Evolutionary conservation across 1,140 invertebrate species (phyloP).

Genomic region (Drosophila baimaii): DNA sequence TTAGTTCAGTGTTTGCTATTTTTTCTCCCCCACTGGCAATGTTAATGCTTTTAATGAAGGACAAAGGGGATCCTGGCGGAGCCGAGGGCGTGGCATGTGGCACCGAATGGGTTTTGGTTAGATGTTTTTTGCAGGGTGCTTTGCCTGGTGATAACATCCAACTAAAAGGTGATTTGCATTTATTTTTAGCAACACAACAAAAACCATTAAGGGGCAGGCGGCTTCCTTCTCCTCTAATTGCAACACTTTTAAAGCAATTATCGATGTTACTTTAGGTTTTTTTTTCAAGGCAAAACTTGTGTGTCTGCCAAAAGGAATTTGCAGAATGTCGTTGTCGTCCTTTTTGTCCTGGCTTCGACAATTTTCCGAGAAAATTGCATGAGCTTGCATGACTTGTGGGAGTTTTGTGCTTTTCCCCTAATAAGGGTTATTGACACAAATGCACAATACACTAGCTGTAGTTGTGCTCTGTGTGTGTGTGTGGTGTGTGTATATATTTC

Average conservation of each 20-base stretch:
- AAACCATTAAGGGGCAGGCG: neutral
- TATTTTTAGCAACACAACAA: slow-evolving; percentile 46
- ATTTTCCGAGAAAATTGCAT: slow-evolving; percentile 59
- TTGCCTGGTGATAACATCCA: slow-evolving; percentile 45
- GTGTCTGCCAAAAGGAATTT: slow-evolving; percentile 54
- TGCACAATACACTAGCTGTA: slow-evolving; percentile 20
- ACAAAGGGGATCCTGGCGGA: slow-evolving; percentile 15
- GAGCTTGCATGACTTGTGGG: slow-evolving; percentile 61
- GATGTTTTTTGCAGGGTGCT: slow-evolving; percentile 20
- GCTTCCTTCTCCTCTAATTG: slow-evolving; percentile 23
- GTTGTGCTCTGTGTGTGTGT: neutral
- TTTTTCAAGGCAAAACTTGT: slow-evolving; percentile 33
- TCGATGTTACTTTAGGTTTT: slow-evolving; percentile 49
- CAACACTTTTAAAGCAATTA: slow-evolving; percentile 43
- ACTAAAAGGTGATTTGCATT: slow-evolving; percentile 59
- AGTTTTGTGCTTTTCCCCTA: slow-evolving; percentile 41
- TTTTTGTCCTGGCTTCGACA: slow-evolving; percentile 28
- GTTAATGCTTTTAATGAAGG: slow-evolving; percentile 72
- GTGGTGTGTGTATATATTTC: neutral
- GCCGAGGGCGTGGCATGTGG: slow-evolving; percentile 24
- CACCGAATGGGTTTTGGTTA: neutral
- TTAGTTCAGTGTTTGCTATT: slow-evolving; percentile 45
- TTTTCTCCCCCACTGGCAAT: slow-evolving; percentile 48
- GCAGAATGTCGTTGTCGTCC: slow-evolving; percentile 29
- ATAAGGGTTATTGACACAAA: slow-evolving; percentile 64